Conservation (phyloP, 2,888 invertebrate species). For the Gonocerus acuteangulatus region DNA sequence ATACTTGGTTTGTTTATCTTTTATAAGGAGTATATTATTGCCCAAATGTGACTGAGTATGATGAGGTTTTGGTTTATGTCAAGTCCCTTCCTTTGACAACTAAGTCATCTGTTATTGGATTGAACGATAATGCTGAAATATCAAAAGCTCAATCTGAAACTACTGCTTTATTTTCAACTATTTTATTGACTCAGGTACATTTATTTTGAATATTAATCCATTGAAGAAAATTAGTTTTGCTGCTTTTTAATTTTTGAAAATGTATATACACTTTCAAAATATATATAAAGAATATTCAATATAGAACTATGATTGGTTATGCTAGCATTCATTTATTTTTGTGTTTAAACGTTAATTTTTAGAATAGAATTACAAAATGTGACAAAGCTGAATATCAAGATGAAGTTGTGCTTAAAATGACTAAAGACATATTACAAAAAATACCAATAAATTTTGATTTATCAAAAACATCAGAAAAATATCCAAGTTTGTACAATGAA, state of each 20-base stretch:
- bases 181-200: conserved; percentile 67
- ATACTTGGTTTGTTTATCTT: no score
- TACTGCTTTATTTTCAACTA: conserved; percentile 62
- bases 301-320: no score
- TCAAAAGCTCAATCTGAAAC: conserved; percentile 86
- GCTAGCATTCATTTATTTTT: no score
- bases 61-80: conserved; percentile 60
- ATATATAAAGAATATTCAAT: no score
- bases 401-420: conserved; percentile 67
- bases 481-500: conserved; percentile 78
- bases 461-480: conserved; percentile 54
- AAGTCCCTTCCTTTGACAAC: conserved; percentile 67
- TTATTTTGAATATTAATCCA: background rate
- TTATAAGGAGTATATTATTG: conserved; percentile 65
- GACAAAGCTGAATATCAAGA: conserved; percentile 66
- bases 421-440: conserved; percentile 58
- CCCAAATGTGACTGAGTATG: conserved; percentile 54
- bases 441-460: conserved; percentile 47
- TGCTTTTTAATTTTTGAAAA: no score
- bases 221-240: no score
- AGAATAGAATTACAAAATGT: no score
- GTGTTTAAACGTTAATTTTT: no score
- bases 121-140: conserved; percentile 74
- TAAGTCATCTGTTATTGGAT: conserved; percentile 64
- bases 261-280: no score